Evolutionary conservation across 2,888 invertebrate genomes (phyloP).

Genomic region (Patella ulyssiponensis): DNA sequence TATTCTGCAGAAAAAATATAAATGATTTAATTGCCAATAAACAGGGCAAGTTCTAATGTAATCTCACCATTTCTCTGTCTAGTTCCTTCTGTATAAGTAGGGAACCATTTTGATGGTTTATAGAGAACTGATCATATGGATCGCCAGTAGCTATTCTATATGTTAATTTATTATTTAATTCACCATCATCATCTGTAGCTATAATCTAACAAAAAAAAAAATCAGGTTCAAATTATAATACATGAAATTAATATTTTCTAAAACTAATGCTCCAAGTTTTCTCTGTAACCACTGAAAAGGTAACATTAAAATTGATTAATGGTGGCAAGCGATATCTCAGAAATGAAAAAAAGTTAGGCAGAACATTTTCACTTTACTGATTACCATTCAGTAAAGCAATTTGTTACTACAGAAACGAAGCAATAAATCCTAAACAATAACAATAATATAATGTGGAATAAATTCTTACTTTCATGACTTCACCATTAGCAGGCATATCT

Average conservation of each 20-base stretch:
- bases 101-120: conserved; percentile 70
- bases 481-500: conserved; percentile 82
- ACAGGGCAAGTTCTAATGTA: no score
- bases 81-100: conserved; percentile 81
- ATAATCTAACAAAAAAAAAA: conserved; percentile 75
- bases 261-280: no score
- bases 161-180: conserved; percentile 83
- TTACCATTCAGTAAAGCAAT: no score
- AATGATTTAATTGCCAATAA: no score
- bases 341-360: no score
- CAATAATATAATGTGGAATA: background rate
- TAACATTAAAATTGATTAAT: no score
- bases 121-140: conserved; percentile 54
- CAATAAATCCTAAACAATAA: background rate
- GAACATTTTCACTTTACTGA: no score
- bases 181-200: conserved; percentile 89
- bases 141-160: conserved; percentile 75
- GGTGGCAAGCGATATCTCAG: no score
- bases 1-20: background rate
- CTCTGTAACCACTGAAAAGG: no score
- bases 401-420: background rate
- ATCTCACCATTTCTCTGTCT: conserved; percentile 85
- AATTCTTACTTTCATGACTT: conserved; percentile 77
- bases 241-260: no score
- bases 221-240: no score